These are phyloP conservation scores for Xenus cinereus DNA, from an alignment of 2,113 vertebrate species.

Conservation along the genomic window DNA sequence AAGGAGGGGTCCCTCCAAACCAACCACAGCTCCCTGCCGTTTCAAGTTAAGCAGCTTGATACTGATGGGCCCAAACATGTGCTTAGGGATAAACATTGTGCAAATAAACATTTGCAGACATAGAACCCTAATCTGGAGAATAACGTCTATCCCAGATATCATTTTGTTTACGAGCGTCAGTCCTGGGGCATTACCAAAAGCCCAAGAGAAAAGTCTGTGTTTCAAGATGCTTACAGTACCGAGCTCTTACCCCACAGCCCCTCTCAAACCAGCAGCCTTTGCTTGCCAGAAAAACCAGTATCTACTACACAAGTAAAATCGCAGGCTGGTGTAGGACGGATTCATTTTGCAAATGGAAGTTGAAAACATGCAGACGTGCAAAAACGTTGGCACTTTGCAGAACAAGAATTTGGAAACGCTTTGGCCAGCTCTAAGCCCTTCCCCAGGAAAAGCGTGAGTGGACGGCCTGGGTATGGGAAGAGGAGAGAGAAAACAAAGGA, in stretches of 20 bases:
- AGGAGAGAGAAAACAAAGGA: neutral
- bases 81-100: neutral
- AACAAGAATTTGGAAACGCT: neutral
- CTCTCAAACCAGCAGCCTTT: neutral
- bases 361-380: neutral
- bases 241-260: neutral
- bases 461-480: neutral
- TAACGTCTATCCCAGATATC: neutral
- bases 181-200: neutral
- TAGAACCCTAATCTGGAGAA: neutral
- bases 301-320: neutral
- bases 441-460: neutral
- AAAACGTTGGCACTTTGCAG: neutral
- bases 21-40: neutral
- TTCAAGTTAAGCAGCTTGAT: neutral
- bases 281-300: neutral
- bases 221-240: neutral
- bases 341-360: neutral
- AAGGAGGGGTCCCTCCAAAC: neutral
- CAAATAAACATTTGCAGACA: slow-evolving; percentile 34
- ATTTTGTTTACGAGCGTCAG: neutral
- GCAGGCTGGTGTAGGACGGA: fast-evolving
- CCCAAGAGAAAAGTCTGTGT: neutral
- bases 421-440: neutral
- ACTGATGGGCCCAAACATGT: neutral